Evolutionary conservation across 2,797 vertebrate genomes (phyloP), one percentile per base, ranked within the genome.

Genomic region (Phylloscopus collybita): DNA sequence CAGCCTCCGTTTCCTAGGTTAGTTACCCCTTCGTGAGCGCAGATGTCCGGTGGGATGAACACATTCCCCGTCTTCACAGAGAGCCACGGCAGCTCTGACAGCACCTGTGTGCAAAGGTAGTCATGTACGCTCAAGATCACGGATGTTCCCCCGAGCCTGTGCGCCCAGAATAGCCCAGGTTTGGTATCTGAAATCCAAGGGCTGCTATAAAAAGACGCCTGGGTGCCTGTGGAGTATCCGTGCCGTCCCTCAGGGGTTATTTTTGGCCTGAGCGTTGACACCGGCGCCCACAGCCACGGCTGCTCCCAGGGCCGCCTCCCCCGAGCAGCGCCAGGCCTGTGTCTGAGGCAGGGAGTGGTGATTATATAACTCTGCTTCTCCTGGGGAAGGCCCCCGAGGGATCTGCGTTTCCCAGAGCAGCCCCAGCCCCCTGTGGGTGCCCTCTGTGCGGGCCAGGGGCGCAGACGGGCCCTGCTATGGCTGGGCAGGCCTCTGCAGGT

Each of bases 201-300:
- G 97, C 95, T 97, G 97, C 99, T 99, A 99, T 98, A 98, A 99
- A 99, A 98, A 99, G 98, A 80, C 13, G 80, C 86, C 95, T 95
- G 96, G 97, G 96, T 97, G 98, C 98, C 98, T 97, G 97, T 97
- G 97, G 97, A 98, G 96, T 95, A 96, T 98, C 98, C 97, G 62
- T 95, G 97, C 97, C 95, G 75, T 98, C 92, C 95, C 96, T 98
- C 98, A 98, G 97, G 98, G n/a, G 97, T 98, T 99, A 99, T 99
- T 99, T 99, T 98, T 97, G 98, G 98, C 93, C 96, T 88, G 94
- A 97, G 98, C 97, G 98, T 98, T 98, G 99, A 99, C 99, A 98
- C 98, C 95, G 91, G 94, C 98, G 97, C 98, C 98, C 97, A 90
- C 86, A 87, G 90, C 79, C 80, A 72, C 22, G 57, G 88, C 57